Conservation (phyloP, 2,113 vertebrate species). For the Nymphicus hollandicus region DNA sequence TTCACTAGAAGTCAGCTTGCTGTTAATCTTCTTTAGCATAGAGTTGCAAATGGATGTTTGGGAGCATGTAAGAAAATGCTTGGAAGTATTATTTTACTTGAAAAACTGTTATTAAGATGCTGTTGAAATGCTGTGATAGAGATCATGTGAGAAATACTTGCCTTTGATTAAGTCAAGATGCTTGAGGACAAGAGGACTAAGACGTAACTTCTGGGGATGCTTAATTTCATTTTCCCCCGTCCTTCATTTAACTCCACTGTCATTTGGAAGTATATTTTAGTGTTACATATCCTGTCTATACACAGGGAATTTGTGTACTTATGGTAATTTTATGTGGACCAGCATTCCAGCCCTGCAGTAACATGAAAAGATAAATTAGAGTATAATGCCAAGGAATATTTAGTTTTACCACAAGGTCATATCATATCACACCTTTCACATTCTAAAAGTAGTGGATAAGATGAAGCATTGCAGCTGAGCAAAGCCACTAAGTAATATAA, state of each 20-base stretch:
- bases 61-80: background rate
- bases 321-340: background rate
- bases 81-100: background rate
- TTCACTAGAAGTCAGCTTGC: background rate
- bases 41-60: background rate
- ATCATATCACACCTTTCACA: background rate
- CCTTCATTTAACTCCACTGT: background rate
- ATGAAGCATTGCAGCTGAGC: background rate
- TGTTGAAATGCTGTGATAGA: background rate
- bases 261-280: background rate
- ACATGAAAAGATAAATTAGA: background rate
- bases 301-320: background rate
- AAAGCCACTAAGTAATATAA: background rate
- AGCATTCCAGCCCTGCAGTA: background rate
- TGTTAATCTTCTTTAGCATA: background rate
- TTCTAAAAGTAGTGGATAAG: background rate
- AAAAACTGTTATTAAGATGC: background rate
- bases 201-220: background rate
- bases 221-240: background rate
- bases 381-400: background rate
- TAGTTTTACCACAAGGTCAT: background rate
- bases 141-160: background rate
- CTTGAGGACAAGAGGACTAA: background rate
- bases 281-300: background rate
- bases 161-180: background rate